A percentile compares a stretch with the other conserved stretches of the same genome.
Conservation (phyloP, 2,797 vertebrate species). For the Gallinago nigripennis region DNA sequence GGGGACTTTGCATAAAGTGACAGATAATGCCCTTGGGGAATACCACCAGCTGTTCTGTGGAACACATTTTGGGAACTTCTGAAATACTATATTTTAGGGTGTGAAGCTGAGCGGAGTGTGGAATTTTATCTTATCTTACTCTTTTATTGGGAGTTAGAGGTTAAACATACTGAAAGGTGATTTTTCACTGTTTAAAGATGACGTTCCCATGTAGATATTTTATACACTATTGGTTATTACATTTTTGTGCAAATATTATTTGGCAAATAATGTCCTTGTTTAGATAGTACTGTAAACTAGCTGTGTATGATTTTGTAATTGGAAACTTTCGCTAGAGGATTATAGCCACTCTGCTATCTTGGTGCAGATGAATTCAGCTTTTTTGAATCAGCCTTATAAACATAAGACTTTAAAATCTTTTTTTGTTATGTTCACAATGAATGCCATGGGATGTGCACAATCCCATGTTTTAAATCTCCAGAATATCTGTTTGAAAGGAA, state of each 20-base stretch:
- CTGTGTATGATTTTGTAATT: not conserved
- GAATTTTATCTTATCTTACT: not conserved
- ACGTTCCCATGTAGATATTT: not conserved
- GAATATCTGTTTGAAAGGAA: not conserved
- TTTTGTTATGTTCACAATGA: fast-evolving
- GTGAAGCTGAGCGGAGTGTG: not conserved
- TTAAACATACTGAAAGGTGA: not conserved
- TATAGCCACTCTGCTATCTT: not conserved
- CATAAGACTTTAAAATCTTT: not conserved
- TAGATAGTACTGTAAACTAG: not conserved
- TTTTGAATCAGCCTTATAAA: not conserved
- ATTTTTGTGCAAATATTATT: not conserved
- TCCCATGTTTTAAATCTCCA: not conserved
- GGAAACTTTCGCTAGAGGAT: not conserved
- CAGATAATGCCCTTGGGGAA: not conserved
- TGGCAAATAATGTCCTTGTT: not conserved
- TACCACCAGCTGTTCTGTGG: not conserved
- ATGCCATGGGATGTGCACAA: fast-evolving
- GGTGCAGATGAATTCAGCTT: not conserved
- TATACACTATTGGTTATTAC: fast-evolving
- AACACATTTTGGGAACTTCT: not conserved
- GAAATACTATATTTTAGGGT: not conserved
- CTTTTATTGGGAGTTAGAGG: not conserved
- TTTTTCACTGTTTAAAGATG: not conserved
- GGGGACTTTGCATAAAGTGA: not conserved